Percentiles rank a stretch among this genome's conserved stretches.
phyloP scores from a whole-genome alignment of 2,888 invertebrate genomes.

The Leptura quadrifasciata region DNA sequence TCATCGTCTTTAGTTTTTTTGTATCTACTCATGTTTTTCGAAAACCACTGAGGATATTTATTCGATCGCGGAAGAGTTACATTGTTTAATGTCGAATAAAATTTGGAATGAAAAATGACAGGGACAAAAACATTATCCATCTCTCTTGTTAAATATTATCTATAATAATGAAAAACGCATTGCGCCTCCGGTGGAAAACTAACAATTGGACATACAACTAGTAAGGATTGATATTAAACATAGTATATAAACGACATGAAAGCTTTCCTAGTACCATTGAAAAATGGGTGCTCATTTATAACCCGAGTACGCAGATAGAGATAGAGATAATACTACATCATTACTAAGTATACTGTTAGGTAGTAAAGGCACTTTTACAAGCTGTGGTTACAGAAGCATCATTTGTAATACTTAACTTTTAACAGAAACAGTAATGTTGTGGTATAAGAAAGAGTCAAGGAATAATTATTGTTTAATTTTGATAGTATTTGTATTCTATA shows the following conservation, averaged over 20 bases:
- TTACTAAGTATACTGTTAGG: constrained; percentile 5
- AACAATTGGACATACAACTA: no score
- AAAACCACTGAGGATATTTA: no score
- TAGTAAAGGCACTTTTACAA: constrained; percentile 10
- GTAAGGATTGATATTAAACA: no score
- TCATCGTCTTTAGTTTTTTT: no score
- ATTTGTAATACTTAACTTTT: background rate
- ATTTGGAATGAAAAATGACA: no score
- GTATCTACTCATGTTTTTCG: no score
- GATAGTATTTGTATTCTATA: background rate
- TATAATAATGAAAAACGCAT: no score
- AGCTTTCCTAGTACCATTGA: background rate
- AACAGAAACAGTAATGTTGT: background rate
- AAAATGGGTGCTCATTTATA: background rate
- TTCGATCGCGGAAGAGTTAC: no score
- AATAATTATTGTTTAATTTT: constrained; percentile 9
- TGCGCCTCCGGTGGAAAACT: no score
- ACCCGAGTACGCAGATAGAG: background rate
- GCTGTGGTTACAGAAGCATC: constrained; percentile 14
- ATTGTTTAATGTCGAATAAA: no score
- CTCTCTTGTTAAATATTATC: no score
- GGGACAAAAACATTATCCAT: no score
- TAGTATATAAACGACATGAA: background rate
- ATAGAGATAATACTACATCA: constrained; percentile 4
- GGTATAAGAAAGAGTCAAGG: background rate